Base-by-base conservation (phyloP, 2,888 invertebrate genomes). In the Esperia sulphurella region DNA sequence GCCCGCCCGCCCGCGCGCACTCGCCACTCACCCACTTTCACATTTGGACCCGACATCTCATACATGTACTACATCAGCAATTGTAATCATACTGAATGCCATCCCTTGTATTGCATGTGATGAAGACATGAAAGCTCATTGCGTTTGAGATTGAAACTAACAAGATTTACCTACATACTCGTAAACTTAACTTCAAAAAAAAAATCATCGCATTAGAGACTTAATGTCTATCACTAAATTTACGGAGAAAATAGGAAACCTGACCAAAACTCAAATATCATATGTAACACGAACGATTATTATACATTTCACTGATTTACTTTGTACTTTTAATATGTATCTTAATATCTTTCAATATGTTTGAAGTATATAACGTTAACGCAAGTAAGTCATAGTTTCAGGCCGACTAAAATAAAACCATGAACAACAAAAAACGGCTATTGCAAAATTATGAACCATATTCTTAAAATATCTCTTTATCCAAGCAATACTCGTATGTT, bases 1-100 rank as follows among this genome's bases (percentile, higher is more conserved):
- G 52, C 59, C 57, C 48, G 57, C 44, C 41, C 54, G 43, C 53
- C 49, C 62, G 53, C 56, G 52, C 55, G 58, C 55, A 48, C 61
- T 49, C 59, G 55, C 66, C 72, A 71, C 69, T 69, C 69, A 74
- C 77, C 75, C 72, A 76, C 77, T 79, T 79, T 79, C 79, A 79
- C 78, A 74, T 70, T 59, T 55, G 54, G 63, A 67, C 57, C 54
- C 54, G 54, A 46, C 59, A 54, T 57, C 51, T 44, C 51, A 55
- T 58, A 56, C 50, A 51, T 46, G 41, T 50, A 48, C 55, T 49
- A 47, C 49, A 53, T 39, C 40, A 14, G 45, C 49, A 49, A 37
- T 45, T 45, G 29, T 38, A 37, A 44, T 43, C 43, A 14, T 48
- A 50, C 43, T 45, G 31, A 47, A 53, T 55, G 52, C 43, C 55